Percentiles rank a stretch among this genome's conserved stretches.
These are phyloP conservation scores for Molossus alvarezi DNA, from an alignment of 2,797 vertebrate genomes.

Conservation along the genomic window DNA sequence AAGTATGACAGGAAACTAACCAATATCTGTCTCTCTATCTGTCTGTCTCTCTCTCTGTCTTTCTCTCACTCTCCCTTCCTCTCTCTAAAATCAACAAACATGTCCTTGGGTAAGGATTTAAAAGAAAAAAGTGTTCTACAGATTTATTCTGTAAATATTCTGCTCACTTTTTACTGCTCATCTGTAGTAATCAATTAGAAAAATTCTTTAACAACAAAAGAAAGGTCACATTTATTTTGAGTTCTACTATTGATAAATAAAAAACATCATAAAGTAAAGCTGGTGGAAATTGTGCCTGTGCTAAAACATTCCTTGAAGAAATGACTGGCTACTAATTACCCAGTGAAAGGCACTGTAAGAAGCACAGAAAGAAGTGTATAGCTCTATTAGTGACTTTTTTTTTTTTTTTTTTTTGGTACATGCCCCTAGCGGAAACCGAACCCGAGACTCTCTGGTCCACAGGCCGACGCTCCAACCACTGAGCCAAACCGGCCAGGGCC, in stretches of 20 bases:
- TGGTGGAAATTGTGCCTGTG: not conserved
- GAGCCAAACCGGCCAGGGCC: too few relatives aligned
- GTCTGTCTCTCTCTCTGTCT: too few relatives aligned
- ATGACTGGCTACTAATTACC: not conserved
- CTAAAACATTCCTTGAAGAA: conserved; percentile 7
- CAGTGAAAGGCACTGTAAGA: not conserved
- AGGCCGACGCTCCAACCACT: too few relatives aligned
- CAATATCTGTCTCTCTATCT: not conserved
- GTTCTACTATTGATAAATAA: conserved; percentile 35
- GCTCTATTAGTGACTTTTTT: not conserved
- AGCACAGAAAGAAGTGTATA: not conserved
- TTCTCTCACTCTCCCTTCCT: not conserved
- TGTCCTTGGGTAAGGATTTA: not conserved
- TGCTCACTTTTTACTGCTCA: not conserved
- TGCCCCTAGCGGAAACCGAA: too few relatives aligned
- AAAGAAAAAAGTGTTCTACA: not conserved
- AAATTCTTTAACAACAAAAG: conserved; percentile 16
- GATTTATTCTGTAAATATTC: conserved; percentile 38
- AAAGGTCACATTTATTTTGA: conserved; percentile 57
- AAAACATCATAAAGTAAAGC: not conserved
- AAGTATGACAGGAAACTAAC: not conserved
- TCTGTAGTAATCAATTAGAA: not conserved
- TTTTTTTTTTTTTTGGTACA: too few relatives aligned
- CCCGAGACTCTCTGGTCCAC: too few relatives aligned
- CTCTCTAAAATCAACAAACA: not conserved